These are phyloP conservation scores for Drosophila bipectinata DNA, from an alignment of 1,140 invertebrate species.

Conservation along the genomic window DNA sequence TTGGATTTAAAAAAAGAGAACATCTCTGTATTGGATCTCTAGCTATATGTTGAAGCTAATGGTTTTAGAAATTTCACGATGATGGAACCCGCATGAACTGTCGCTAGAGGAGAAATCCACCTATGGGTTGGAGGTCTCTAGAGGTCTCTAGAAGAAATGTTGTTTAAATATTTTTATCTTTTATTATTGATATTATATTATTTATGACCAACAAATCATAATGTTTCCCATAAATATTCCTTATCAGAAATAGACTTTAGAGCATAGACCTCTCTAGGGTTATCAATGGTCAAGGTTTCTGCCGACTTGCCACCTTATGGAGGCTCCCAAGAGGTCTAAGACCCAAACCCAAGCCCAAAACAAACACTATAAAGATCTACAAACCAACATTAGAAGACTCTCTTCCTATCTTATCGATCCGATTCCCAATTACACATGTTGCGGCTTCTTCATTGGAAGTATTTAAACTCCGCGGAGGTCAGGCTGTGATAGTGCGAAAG, in stretches of 20 bases:
- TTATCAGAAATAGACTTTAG: background rate
- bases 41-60: constrained; percentile 8
- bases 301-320: background rate
- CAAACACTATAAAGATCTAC: background rate
- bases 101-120: constrained; percentile 30
- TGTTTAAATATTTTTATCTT: background rate
- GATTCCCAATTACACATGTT: constrained; percentile 30
- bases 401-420: constrained; percentile 22
- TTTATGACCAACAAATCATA: background rate
- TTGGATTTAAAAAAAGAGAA: constrained; percentile 13
- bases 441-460: constrained; percentile 20
- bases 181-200: background rate
- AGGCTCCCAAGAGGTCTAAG: constrained; percentile 10
- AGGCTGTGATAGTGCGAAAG: background rate
- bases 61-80: constrained; percentile 11
- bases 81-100: constrained; percentile 41
- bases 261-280: background rate
- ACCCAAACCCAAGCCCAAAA: constrained; percentile 20
- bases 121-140: constrained; percentile 5
- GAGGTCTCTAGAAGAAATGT: too few species aligned
- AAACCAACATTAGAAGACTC: background rate
- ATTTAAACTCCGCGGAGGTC: constrained; percentile 28
- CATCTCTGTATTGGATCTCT: background rate
- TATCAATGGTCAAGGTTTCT: constrained; percentile 23
- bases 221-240: background rate